These are phyloP conservation scores for Rhagoletis pomonella DNA, from an alignment of 1,140 invertebrate species.

Conservation along the genomic window DNA sequence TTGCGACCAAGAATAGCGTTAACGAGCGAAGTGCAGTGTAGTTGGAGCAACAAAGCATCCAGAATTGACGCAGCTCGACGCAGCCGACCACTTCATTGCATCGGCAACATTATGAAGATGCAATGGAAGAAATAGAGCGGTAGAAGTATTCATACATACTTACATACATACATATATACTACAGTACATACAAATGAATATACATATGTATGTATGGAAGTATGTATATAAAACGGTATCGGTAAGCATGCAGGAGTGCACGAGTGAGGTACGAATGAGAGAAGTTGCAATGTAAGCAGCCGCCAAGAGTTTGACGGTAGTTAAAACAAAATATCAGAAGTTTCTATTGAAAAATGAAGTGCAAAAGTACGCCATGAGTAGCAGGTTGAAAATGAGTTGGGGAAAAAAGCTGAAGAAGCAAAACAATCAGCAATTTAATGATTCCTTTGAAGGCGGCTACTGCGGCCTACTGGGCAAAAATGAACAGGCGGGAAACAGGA, in stretches of 20 bases:
- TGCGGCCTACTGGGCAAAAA: background rate
- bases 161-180: slow-evolving; percentile 1
- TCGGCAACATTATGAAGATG: slow-evolving; percentile 41
- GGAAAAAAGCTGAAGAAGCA: slow-evolving; percentile 40
- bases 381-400: background rate
- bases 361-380: background rate
- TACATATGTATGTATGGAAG: background rate
- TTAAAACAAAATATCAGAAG: slow-evolving; percentile 37
- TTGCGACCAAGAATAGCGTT: slow-evolving; percentile 42
- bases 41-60: background rate
- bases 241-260: background rate
- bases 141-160: slow-evolving; percentile 15
- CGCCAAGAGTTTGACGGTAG: slow-evolving; percentile 29
- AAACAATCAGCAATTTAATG: slow-evolving; percentile 50
- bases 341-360: slow-evolving; percentile 36
- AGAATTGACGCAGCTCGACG: slow-evolving; percentile 40
- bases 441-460: slow-evolving; percentile 13
- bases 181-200: too few species aligned
- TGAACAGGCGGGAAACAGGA: background rate
- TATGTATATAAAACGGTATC: too few species aligned
- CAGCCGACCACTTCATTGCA: slow-evolving; percentile 28
- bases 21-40: slow-evolving; percentile 5
- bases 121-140: slow-evolving; percentile 39
- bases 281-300: slow-evolving; percentile 7
- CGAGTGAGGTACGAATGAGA: background rate